Evolutionary conservation across 2,888 invertebrate species (phyloP).

Genomic region (Tortrix viridana): DNA sequence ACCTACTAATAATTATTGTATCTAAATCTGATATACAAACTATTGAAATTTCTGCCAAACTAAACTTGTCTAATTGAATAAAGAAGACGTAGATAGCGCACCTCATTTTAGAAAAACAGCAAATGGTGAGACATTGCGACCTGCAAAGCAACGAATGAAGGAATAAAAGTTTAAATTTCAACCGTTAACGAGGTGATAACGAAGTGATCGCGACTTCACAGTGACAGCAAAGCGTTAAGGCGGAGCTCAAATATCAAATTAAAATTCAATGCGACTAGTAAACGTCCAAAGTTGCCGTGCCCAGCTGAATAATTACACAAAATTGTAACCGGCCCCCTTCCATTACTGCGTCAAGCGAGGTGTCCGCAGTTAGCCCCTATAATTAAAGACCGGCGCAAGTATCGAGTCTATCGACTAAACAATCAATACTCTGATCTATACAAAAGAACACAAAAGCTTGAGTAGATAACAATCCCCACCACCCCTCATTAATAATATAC

Average conservation of each 20-base stretch:
- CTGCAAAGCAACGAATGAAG: neutral
- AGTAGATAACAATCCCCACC: constrained; percentile 76
- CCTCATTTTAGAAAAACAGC: neutral
- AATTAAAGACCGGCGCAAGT: constrained; percentile 76
- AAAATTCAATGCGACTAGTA: constrained; percentile 60
- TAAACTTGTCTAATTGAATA: too few species aligned
- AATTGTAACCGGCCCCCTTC: constrained; percentile 68
- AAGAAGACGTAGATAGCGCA: too few species aligned
- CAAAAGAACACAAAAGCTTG: constrained; percentile 82
- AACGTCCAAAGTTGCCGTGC: constrained; percentile 66
- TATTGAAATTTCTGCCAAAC: too few species aligned
- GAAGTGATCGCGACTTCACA: neutral
- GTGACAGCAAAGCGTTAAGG: constrained; percentile 28
- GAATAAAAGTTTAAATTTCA: neutral
- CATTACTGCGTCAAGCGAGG: constrained; percentile 79
- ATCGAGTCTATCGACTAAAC: constrained; percentile 81
- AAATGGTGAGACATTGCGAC: neutral
- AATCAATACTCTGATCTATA: constrained; percentile 78
- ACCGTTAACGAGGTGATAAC: neutral
- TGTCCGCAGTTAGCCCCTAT: constrained; percentile 77
- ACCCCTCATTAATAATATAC: constrained; percentile 83
- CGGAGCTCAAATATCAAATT: constrained; percentile 45
- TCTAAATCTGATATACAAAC: too few species aligned
- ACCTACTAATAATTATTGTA: too few species aligned
- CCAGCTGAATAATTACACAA: constrained; percentile 76